phyloP scores from a whole-genome alignment of 2,113 vertebrate genomes.

The Origma solitaria region DNA sequence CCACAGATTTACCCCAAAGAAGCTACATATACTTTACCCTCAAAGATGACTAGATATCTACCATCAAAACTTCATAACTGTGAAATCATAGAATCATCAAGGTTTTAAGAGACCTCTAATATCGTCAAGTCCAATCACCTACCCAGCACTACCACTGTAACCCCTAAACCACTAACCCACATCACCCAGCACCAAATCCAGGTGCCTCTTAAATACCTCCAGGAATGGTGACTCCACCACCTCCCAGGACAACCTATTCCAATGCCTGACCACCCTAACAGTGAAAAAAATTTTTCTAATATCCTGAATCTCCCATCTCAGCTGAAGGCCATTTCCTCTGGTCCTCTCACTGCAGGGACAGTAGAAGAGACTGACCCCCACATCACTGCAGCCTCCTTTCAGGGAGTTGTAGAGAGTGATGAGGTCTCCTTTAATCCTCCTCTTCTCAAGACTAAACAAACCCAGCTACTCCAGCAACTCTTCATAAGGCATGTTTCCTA shows the following conservation, averaged over 20 bases:
- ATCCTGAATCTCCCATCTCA: neutral
- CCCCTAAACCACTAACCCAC: neutral
- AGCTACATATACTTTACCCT: neutral
- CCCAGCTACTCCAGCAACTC: neutral
- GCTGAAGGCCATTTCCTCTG: neutral
- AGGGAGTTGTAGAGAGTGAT: neutral
- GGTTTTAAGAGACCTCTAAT: neutral
- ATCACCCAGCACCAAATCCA: neutral
- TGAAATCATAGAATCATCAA: neutral
- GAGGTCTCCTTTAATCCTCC: neutral
- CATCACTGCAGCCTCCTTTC: neutral
- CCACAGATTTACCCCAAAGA: neutral
- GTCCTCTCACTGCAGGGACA: neutral
- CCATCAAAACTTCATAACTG: neutral
- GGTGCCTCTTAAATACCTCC: neutral
- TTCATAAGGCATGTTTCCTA: neutral
- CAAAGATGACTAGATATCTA: neutral
- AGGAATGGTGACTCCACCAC: neutral
- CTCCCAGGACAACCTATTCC: neutral
- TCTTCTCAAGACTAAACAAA: neutral
- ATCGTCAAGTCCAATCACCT: neutral
- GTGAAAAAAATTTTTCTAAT: too few species aligned
- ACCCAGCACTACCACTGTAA: neutral
- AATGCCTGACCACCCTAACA: neutral
- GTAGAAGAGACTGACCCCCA: neutral